Percentiles rank a stretch among this genome's conserved stretches.
Evolutionary conservation across 1,140 invertebrate genomes (phyloP).

Genomic region (Lucilia sericata): DNA sequence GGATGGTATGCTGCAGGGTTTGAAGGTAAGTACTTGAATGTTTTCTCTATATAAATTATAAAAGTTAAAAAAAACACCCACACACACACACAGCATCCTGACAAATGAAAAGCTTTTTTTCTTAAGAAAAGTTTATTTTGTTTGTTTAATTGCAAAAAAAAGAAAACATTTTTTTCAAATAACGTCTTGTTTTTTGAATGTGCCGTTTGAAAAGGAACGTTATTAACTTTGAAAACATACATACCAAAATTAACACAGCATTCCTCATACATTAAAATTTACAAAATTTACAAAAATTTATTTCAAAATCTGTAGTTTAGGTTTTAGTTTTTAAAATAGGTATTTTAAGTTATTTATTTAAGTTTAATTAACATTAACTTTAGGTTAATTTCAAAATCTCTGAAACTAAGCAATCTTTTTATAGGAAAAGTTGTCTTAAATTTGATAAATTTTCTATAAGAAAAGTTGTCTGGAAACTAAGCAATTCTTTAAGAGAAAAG

Average conservation of each 20-base stretch:
- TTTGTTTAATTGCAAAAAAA: background rate
- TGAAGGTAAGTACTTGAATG: slow-evolving; percentile 73
- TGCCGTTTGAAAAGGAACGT: background rate
- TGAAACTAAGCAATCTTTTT: too few relatives aligned
- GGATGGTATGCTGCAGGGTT: slow-evolving; percentile 75
- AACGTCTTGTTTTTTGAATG: background rate
- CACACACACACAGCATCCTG: background rate
- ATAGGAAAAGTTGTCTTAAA: too few relatives aligned
- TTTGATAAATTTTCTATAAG: too few relatives aligned
- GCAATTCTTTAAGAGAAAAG: too few relatives aligned
- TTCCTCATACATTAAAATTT: background rate
- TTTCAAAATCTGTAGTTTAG: too few relatives aligned
- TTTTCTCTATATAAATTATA: background rate
- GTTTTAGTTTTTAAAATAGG: too few relatives aligned
- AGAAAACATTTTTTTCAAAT: background rate
- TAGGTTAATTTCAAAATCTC: too few relatives aligned
- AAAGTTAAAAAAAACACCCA: background rate
- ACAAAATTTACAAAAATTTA: too few relatives aligned
- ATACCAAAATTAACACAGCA: background rate
- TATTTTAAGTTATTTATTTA: too few relatives aligned
- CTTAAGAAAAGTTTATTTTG: background rate
- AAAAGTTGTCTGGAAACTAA: too few relatives aligned
- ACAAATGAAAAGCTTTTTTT: slow-evolving; percentile 3
- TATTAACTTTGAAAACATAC: background rate
- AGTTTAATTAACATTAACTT: too few relatives aligned